These are phyloP conservation scores for Mechanitis messenoides DNA, from an alignment of 2,888 invertebrate genomes.

Conservation along the genomic window DNA sequence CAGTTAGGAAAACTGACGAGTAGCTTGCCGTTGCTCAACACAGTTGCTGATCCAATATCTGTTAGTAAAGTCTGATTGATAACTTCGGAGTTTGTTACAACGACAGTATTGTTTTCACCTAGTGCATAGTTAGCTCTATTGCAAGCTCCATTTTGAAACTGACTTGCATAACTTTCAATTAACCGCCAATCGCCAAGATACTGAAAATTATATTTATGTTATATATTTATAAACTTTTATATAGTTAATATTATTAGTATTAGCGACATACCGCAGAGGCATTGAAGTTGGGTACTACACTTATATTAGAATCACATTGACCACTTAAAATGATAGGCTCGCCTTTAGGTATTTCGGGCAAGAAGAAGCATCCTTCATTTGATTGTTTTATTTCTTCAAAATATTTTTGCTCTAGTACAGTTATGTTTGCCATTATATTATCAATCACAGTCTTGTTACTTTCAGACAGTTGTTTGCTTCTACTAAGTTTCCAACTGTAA, in stretches of 20 bases:
- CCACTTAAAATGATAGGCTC: constrained; percentile 48
- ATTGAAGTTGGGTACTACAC: constrained; percentile 44
- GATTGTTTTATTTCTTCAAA: constrained; percentile 45
- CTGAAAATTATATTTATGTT: constrained; percentile 25
- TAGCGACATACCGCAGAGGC: constrained; percentile 38
- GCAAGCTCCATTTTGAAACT: constrained; percentile 49
- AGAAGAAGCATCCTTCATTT: constrained; percentile 49
- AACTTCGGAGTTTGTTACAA: constrained; percentile 49
- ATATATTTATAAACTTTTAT: background rate
- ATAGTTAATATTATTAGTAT: background rate
- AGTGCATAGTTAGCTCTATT: constrained; percentile 45
- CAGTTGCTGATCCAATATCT: constrained; percentile 57
- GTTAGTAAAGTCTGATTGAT: constrained; percentile 37
- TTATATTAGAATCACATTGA: constrained; percentile 46
- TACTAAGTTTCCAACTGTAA: constrained; percentile 61
- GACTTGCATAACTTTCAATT: constrained; percentile 47
- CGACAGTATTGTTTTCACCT: constrained; percentile 31
- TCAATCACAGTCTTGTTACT: constrained; percentile 37
- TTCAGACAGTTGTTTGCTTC: constrained; percentile 38
- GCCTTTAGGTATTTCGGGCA: constrained; percentile 44
- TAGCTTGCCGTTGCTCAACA: constrained; percentile 77
- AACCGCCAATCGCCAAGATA: constrained; percentile 48
- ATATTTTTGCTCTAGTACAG: constrained; percentile 46
- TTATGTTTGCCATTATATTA: constrained; percentile 33
- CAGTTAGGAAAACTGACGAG: constrained; percentile 55